phyloP scores from a whole-genome alignment of 2,888 invertebrate genomes.

The Schizaphis graminum region DNA sequence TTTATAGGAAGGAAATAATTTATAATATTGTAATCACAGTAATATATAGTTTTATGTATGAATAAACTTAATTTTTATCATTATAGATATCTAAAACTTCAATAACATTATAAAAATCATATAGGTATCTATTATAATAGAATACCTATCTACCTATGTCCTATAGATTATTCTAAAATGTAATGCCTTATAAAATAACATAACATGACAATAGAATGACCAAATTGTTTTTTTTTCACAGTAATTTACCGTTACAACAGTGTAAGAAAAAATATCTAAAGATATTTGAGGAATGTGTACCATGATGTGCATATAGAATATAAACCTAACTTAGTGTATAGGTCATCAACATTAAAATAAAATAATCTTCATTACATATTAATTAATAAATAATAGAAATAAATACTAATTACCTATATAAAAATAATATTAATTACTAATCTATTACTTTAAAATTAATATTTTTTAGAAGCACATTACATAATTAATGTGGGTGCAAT shows the following conservation, averaged over 20 bases:
- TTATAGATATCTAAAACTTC: neutral
- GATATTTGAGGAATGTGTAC: constrained; percentile 54
- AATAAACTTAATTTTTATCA: neutral
- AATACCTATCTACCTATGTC: neutral
- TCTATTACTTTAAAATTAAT: neutral
- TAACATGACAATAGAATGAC: constrained; percentile 58
- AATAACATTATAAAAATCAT: neutral
- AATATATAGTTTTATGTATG: neutral
- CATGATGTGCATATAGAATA: constrained; percentile 10
- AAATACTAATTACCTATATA: neutral
- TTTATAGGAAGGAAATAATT: neutral
- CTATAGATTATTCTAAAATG: constrained; percentile 46
- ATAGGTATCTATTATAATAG: constrained; percentile 42
- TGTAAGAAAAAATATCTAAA: constrained; percentile 34
- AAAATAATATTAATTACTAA: neutral
- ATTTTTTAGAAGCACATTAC: neutral
- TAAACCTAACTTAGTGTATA: constrained; percentile 11
- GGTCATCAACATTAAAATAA: constrained; percentile 43
- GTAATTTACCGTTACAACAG: constrained; percentile 61
- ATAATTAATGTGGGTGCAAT: neutral
- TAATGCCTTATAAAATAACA: constrained; percentile 48
- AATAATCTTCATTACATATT: neutral
- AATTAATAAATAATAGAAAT: constrained; percentile 27
- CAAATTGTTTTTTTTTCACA: constrained; percentile 55
- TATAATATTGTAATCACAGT: neutral